Evolutionary conservation across 2,888 invertebrate genomes (phyloP), one percentile per base, ranked within the genome.

Genomic region (Neocrepidodera transversa): DNA sequence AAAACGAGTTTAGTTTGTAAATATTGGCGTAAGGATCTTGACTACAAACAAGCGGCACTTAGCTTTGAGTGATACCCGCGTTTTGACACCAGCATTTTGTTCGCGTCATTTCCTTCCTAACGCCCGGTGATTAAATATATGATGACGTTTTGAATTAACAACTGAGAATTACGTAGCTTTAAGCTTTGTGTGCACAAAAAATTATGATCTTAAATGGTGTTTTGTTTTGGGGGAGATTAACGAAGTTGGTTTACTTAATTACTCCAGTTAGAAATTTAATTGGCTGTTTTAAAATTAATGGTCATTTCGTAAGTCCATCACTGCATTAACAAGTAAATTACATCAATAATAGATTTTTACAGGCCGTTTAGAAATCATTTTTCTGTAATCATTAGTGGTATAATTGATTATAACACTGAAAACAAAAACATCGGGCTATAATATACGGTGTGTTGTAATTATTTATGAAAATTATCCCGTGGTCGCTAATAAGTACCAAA

Each of bases 381-480:
- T 45, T 35, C 30, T 38, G 35, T 17, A 45, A 54, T 54, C 23
- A 36, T 54, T 36, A 47, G 54, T 17, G 11, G 45, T 26, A 47
- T 54, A 54, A 54, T 54, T 47, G 54, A 54, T 26, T 26, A 54
- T 45, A 23, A 35, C 54, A 54, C 45, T 54, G 20, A 17, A 52
- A 45, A 54, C 20, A 53, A 53, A 60, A 55, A 43, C 42, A 52
- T 47, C 20, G 17, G 47, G 48, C 17, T 40, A 52, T 56, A 60
- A 60, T 60, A 60, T 60, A 60, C 53, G 53, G 58, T 50, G 53
- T 59, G 56, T 36, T 16, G 64, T 58, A 61, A 64, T 64, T 64
- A 64, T 53, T 64, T 64, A 65, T 65, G 55, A 57, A 60, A 65
- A 65, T 63, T 63, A 65, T 58, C 62, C 47, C 57, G 60, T 57